phyloP scores from a whole-genome alignment of 2,113 vertebrate genomes.

The Cyanoderma ruficeps region DNA sequence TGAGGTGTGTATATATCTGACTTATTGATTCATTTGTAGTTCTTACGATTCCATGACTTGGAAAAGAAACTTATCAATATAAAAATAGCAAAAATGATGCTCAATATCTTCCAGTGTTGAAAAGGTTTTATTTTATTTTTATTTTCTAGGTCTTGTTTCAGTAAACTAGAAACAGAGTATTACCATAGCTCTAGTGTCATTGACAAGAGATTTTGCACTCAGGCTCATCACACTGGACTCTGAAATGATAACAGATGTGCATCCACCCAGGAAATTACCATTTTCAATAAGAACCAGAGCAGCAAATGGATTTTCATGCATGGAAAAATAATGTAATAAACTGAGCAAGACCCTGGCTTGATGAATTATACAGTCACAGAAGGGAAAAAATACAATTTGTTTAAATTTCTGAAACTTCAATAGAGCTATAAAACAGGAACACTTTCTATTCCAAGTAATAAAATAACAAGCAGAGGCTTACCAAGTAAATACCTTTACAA shows the following conservation, averaged over 20 bases:
- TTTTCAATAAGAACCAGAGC: slow-evolving; percentile 63
- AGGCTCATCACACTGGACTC: slow-evolving; percentile 43
- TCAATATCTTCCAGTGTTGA: not conserved
- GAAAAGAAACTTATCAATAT: not conserved
- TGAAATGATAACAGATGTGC: slow-evolving; percentile 47
- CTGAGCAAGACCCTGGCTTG: slow-evolving; percentile 26
- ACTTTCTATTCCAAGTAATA: not conserved
- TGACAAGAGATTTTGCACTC: not conserved
- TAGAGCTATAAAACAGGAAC: not conserved
- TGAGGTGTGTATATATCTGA: not conserved
- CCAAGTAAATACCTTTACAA: slow-evolving; percentile 32
- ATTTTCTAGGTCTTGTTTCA: not conserved
- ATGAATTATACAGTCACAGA: slow-evolving; percentile 33
- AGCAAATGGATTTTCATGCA: slow-evolving; percentile 61
- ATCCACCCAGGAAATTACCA: slow-evolving; percentile 60
- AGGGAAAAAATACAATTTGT: slow-evolving; percentile 24
- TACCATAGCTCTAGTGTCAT: not conserved
- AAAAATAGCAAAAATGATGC: not conserved
- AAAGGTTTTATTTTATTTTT: not conserved
- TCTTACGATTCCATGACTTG: not conserved
- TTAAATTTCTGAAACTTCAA: slow-evolving; percentile 30
- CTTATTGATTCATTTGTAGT: not conserved
- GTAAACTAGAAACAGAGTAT: not conserved
- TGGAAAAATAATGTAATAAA: slow-evolving; percentile 60
- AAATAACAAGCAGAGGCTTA: slow-evolving; percentile 19